phyloP scores from a whole-genome alignment of 2,888 invertebrate species.

The Laothoe populi region DNA sequence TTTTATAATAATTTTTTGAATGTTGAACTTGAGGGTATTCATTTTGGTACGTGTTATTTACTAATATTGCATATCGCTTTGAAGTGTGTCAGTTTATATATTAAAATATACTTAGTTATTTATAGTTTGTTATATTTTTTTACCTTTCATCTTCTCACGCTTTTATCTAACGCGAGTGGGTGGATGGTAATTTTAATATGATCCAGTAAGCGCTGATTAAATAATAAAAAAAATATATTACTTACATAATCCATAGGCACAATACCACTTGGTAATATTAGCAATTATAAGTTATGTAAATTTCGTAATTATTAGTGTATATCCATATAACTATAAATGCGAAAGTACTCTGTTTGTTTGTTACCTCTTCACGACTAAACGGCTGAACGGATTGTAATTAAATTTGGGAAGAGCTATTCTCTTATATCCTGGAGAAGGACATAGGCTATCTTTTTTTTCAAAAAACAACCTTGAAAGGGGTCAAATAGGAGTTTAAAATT shows the following conservation, averaged over 20 bases:
- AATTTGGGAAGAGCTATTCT: no score
- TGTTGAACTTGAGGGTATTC: background rate
- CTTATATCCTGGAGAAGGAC: no score
- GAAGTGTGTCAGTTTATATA: slow-evolving; percentile 14
- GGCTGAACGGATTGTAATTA: no score
- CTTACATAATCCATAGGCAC: background rate
- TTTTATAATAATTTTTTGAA: background rate
- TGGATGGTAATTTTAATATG: background rate
- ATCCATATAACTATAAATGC: no score
- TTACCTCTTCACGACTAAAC: no score
- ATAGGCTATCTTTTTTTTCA: no score
- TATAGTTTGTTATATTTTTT: slow-evolving; percentile 11
- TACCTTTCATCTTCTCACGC: slow-evolving; percentile 20
- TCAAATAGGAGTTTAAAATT: no score
- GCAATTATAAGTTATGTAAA: no score
- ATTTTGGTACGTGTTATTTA: background rate
- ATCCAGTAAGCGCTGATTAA: background rate
- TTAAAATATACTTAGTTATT: slow-evolving; percentile 2
- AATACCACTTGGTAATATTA: no score
- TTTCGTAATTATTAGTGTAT: no score
- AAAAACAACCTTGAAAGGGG: no score
- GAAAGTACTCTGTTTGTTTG: no score
- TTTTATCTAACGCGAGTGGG: background rate
- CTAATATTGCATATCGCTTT: slow-evolving; percentile 9
- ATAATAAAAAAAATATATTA: background rate